A percentile compares a stretch with the other conserved stretches of the same genome.
These are phyloP conservation scores for Serranus cabrilla DNA, from an alignment of 2,797 vertebrate genomes.

Conservation along the genomic window DNA sequence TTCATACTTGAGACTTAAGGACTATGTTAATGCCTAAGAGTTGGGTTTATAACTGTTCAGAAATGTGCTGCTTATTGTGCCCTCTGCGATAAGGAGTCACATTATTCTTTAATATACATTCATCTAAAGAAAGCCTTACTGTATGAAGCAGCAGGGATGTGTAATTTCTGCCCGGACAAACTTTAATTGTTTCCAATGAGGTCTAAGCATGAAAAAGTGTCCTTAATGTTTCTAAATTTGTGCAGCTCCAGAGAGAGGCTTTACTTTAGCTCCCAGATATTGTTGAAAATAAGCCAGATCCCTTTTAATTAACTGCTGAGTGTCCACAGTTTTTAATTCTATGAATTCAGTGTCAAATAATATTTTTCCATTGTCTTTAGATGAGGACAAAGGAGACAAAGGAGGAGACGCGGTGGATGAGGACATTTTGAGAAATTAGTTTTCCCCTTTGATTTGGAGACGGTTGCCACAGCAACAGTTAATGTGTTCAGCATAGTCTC, in stretches of 20 bases:
- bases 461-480: constrained; percentile 69
- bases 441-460: constrained; percentile 44
- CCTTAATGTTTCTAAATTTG: constrained; percentile 6
- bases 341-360: neutral
- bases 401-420: neutral
- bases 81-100: neutral
- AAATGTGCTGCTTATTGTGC: neutral
- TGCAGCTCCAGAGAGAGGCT: neutral
- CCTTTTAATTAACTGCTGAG: neutral
- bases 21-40: constrained; percentile 1
- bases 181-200: neutral
- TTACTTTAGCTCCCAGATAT: constrained; percentile 8
- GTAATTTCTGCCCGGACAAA: neutral
- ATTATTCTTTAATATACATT: neutral
- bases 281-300: constrained; percentile 2
- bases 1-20: neutral
- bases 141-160: neutral
- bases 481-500: constrained; percentile 56
- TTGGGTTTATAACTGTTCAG: neutral
- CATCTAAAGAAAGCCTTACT: neutral
- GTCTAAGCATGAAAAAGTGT: constrained; percentile 11
- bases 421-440: constrained; percentile 46
- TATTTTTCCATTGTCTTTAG: neutral
- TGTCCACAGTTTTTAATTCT: neutral
- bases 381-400: neutral